Base-by-base conservation (phyloP, 2,888 invertebrate genomes). In the Metacarcinus magister region DNA sequence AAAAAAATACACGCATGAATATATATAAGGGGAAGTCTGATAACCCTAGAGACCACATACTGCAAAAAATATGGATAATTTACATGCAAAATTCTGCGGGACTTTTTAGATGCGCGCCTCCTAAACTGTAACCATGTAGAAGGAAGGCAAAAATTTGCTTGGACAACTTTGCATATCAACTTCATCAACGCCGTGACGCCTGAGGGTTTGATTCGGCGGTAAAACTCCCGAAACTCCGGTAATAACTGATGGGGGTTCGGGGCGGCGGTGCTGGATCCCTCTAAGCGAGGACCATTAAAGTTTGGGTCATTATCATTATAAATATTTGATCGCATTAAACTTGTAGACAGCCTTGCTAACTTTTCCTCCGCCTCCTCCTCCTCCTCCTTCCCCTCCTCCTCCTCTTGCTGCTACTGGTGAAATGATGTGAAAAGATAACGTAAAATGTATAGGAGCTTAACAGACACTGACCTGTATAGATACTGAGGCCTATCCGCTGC, bases 401-500 rank as follows among this genome's bases (percentile, higher is more conserved):
- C 23, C n/a, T 67, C 19, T 23, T 67, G 23, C n/a, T 67, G 23
- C n/a, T 67, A 67, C 67, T 67, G n/a, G 5, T 67, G n/a, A 23
- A 19, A 67, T 67, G 67, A 5, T 23, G 67, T 67, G 23, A 67
- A 23, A 23, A 67, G n/a, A 67, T 67, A 67, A 23, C 0, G 82
- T 32, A 32, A 82, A 32, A 28, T 82, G 82, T 28, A 39, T 39
- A 32, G 13, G 0, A 82, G 32, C 8, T 10, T 32, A 82, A 8
- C 32, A 32, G 32, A 82, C n/a, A 82, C 82, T 32, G 2, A 82
- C 82, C 82, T 82, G 28, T 32, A 82, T 7, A 82, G 82, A 32
- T 48, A 48, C 92, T 92, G 92, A 28, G 54, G 92, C 16, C 92
- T 48, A 28, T 46, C 92, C 13, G 46, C 92, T n/a, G 54, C 46